Conservation (phyloP, 1,140 invertebrate species). For the Eufriesea mexicana region DNA sequence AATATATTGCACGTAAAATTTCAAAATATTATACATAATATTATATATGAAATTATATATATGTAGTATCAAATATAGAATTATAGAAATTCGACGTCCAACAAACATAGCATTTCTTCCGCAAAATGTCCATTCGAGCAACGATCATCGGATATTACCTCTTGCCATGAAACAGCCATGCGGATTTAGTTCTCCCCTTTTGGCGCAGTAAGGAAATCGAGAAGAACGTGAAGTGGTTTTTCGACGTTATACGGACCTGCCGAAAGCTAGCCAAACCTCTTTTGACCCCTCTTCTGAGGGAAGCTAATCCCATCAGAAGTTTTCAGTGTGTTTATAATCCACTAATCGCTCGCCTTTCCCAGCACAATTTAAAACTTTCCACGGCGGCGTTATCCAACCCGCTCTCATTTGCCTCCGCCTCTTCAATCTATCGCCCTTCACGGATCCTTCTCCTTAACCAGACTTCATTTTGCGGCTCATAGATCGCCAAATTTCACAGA, state of each 20-base stretch:
- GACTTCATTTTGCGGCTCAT: conserved; percentile 81
- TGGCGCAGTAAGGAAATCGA: not conserved
- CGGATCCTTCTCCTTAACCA: conserved; percentile 60
- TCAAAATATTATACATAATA: too few species aligned
- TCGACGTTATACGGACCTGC: conserved; percentile 45
- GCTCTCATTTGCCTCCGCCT: conserved; percentile 52
- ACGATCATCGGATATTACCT: too few species aligned
- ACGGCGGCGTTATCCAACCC: conserved; percentile 63
- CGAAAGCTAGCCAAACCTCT: conserved; percentile 47
- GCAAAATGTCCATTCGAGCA: too few species aligned
- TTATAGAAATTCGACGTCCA: too few species aligned
- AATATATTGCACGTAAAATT: too few species aligned
- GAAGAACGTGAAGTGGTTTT: conserved; percentile 26
- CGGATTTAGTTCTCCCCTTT: not conserved
- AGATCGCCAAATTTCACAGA: conserved; percentile 75
- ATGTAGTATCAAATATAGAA: too few species aligned
- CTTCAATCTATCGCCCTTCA: conserved; percentile 50
- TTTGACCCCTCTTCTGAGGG: conserved; percentile 31
- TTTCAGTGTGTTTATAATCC: conserved; percentile 80
- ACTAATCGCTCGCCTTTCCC: conserved; percentile 78
- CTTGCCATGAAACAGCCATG: too few species aligned
- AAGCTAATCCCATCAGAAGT: conserved; percentile 74
- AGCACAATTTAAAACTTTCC: conserved; percentile 81
- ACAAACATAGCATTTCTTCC: not conserved
- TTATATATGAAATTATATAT: too few species aligned